Conservation (phyloP, 2,797 vertebrate genomes). For the Ceryle rudis region DNA sequence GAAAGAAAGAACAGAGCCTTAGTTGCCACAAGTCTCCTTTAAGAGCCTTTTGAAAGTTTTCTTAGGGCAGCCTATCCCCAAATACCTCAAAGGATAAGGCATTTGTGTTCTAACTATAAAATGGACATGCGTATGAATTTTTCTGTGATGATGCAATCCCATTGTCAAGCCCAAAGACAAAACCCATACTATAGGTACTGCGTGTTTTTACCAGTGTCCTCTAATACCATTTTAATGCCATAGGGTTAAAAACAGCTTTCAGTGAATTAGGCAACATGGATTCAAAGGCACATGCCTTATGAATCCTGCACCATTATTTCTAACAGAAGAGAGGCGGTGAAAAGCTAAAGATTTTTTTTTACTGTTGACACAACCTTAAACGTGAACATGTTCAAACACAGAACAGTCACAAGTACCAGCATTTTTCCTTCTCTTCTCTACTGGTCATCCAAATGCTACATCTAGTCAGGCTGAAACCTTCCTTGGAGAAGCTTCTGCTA, state of each 20-base stretch:
- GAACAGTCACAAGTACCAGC: fast-evolving
- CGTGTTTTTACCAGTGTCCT: not conserved
- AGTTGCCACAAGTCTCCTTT: not conserved
- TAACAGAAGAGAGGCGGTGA: not conserved
- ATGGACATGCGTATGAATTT: not conserved
- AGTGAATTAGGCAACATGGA: not conserved
- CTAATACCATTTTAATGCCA: not conserved
- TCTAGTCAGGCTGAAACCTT: not conserved
- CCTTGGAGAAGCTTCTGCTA: not conserved
- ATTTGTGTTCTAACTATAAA: not conserved
- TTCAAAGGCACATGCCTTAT: not conserved
- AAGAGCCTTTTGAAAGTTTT: not conserved
- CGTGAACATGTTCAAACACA: not conserved
- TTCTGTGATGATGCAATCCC: not conserved
- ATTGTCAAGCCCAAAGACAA: not conserved
- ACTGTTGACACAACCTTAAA: not conserved
- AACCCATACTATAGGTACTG: not conserved
- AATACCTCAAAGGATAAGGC: not conserved
- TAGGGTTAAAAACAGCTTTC: not conserved
- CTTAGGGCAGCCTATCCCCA: not conserved
- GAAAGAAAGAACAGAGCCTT: not conserved
- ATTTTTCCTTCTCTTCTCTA: not conserved
- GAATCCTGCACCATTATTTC: not conserved
- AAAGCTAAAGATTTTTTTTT: not conserved
- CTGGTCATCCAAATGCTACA: not conserved